Evolutionary conservation across 2,888 invertebrate species (phyloP).

Genomic region (Ametastegia equiseti): DNA sequence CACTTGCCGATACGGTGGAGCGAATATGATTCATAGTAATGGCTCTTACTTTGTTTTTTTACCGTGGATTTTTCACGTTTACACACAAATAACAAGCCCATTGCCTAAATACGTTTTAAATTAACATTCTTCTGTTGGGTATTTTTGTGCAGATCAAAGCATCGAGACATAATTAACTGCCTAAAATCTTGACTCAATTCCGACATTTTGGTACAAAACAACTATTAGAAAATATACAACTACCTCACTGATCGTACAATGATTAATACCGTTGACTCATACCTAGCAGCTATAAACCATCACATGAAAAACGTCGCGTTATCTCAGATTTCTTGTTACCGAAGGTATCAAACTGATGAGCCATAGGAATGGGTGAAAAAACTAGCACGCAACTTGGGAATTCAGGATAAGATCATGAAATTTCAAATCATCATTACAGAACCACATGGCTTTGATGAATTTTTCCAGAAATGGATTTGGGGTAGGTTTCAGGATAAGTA

Average conservation of each 20-base stretch:
- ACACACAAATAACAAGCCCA: background rate
- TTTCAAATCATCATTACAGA: background rate
- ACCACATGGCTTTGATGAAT: background rate
- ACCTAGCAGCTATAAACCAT: constrained; percentile 6
- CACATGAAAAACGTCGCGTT: background rate
- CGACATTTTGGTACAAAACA: background rate
- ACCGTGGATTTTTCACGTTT: background rate
- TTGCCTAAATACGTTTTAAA: background rate
- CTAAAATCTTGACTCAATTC: background rate
- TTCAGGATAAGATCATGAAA: background rate
- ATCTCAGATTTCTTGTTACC: constrained; percentile 19
- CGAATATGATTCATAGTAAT: constrained; percentile 35
- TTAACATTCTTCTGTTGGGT: background rate
- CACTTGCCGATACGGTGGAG: constrained; percentile 37
- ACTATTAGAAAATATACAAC: background rate
- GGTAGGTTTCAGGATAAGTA: background rate
- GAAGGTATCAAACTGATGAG: background rate
- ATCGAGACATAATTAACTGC: background rate
- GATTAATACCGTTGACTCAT: constrained; percentile 25
- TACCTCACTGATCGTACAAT: background rate
- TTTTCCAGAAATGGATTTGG: background rate
- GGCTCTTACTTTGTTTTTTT: background rate
- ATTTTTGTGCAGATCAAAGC: background rate
- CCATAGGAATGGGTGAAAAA: background rate
- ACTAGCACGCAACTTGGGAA: background rate